Conservation (phyloP, 2,113 vertebrate species). For the Antidorcas marsupialis region DNA sequence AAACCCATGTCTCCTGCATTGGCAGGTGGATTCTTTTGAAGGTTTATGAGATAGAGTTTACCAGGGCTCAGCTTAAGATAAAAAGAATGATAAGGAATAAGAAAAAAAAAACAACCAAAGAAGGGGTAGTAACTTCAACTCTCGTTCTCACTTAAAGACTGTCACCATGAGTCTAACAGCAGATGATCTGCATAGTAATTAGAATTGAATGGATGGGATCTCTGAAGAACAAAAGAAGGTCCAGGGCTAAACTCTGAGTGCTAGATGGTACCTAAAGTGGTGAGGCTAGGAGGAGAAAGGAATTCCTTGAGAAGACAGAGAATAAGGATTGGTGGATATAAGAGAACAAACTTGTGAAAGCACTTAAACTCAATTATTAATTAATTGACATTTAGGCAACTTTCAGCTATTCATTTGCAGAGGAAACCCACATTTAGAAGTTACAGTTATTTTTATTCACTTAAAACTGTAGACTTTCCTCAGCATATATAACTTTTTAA, state of each 20-base stretch:
- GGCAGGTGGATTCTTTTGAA: not conserved
- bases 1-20: not conserved
- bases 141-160: not conserved
- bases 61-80: not conserved
- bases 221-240: not conserved
- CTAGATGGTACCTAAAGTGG: not conserved
- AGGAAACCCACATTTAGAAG: not conserved
- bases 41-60: not conserved
- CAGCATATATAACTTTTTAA: not conserved
- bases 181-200: not conserved
- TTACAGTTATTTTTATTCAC: not conserved
- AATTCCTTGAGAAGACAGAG: not conserved
- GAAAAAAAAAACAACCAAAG: not conserved
- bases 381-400: not conserved
- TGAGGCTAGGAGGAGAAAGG: not conserved
- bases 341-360: not conserved
- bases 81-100: not conserved
- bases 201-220: not conserved
- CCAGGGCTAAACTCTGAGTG: not conserved
- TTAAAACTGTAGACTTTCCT: not conserved
- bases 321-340: not conserved
- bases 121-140: not conserved
- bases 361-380: not conserved
- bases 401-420: not conserved
- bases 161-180: not conserved